phyloP scores from a whole-genome alignment of 2,888 invertebrate genomes.

The Thumatha senex region DNA sequence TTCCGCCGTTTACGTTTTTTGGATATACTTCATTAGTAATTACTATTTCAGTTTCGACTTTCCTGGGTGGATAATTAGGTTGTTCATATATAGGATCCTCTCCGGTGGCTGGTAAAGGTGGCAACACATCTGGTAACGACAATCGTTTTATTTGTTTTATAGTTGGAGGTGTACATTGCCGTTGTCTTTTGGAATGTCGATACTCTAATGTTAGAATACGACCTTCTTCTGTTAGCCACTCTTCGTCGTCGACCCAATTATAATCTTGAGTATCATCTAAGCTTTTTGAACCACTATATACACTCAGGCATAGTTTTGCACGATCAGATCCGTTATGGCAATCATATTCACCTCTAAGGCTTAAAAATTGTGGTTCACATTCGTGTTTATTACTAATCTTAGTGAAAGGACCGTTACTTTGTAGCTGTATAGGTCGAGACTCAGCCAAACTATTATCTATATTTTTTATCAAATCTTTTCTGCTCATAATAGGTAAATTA shows the following conservation, averaged over 20 bases:
- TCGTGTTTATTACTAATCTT: constrained; percentile 69
- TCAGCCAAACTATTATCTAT: constrained; percentile 47
- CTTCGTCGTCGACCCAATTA: constrained; percentile 59
- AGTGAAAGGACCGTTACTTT: constrained; percentile 88
- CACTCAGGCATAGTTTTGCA: constrained; percentile 57
- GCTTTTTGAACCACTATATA: constrained; percentile 59
- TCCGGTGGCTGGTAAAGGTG: constrained; percentile 84
- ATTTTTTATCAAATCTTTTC: constrained; percentile 61
- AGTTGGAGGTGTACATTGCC: constrained; percentile 82
- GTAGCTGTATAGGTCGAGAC: constrained; percentile 85
- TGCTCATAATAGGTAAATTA: constrained; percentile 54
- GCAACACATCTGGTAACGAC: constrained; percentile 87
- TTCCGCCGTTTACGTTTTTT: constrained; percentile 89
- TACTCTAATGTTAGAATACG: constrained; percentile 88
- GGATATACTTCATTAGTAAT: constrained; percentile 67
- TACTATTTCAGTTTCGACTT: constrained; percentile 61
- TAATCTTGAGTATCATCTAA: constrained; percentile 56
- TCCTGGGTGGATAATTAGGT: constrained; percentile 82
- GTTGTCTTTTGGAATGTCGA: constrained; percentile 89
- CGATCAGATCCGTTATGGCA: constrained; percentile 78
- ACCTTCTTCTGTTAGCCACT: constrained; percentile 82
- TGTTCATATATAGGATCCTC: constrained; percentile 83
- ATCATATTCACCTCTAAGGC: constrained; percentile 89
- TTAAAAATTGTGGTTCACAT: constrained; percentile 82
- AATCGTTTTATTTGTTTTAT: constrained; percentile 72